Evolutionary conservation across 2,113 vertebrate genomes (phyloP), one percentile per base, ranked within the genome.

Genomic region (Halichoerus grypus): DNA sequence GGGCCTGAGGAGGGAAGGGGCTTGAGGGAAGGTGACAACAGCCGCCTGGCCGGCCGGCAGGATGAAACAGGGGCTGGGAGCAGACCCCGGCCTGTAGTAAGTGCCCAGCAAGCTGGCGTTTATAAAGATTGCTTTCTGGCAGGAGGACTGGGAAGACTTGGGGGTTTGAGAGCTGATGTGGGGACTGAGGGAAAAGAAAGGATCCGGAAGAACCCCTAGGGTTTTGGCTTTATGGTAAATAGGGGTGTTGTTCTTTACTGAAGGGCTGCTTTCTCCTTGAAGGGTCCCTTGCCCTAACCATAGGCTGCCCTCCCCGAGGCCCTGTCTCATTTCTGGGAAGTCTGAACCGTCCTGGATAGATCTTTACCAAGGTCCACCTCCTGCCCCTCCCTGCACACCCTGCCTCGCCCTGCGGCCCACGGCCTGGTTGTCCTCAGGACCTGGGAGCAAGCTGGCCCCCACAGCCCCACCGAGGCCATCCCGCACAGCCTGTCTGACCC

Each of bases 361-460:
- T 53, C 63, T 18, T 93, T 26, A 36, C 13, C 28, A 69, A 55
- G 22, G 61, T 80, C 65, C n/a, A 86, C 1, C 72, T 39, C 2
- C 28, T 0, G 12, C 63, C 31, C 7, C 36, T 39, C 7, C 16
- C 12, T 22, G 55, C 49, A 61, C 1, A 28, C 42, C 65, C 10
- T 9, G 28, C 14, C 28, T 39, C 9, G 1, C 28, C 51, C 49
- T 36, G 42, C 0, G 0, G 5, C 36, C 1, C 15, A 1, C 15
- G 33, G 72, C 55, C 42, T 42, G 12, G 22, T 67, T 22, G 49
- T 12, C 46, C 63, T 36, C 39, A 59, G 55, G 46, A 57, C 55
- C 69, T 6, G 28, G n/a, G 28, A 21, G 49, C 14, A 46, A 63
- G 63, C 7, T 14, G 8, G 24, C 42, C 46, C 46, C 18, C 28